Conservation (phyloP, 2,888 invertebrate species). For the Melitaea athalia region DNA sequence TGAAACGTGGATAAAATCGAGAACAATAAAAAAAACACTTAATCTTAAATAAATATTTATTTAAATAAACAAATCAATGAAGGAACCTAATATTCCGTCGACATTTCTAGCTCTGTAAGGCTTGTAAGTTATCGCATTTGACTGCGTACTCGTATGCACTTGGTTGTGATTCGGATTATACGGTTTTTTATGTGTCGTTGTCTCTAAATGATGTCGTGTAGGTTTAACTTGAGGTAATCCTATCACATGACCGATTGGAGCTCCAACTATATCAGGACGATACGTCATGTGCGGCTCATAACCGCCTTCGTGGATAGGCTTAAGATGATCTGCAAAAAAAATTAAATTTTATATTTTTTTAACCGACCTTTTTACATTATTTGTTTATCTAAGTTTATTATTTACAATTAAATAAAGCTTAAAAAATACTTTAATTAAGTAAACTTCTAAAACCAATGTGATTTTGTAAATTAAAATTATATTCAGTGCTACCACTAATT, state of each 20-base stretch:
- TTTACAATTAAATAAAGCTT: too few species aligned
- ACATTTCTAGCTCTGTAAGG: conserved; percentile 48
- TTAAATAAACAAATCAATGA: conserved; percentile 69
- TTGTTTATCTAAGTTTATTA: not conserved
- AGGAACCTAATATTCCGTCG: conserved; percentile 63
- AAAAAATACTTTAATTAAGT: too few species aligned
- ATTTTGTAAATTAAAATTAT: too few species aligned
- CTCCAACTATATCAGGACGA: conserved; percentile 64
- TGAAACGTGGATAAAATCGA: not conserved
- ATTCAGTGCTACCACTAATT: too few species aligned
- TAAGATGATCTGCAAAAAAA: conserved; percentile 57
- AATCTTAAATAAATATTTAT: conserved; percentile 45
- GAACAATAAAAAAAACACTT: not conserved
- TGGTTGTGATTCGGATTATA: conserved; percentile 29
- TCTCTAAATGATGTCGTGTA: conserved; percentile 40
- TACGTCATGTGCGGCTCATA: conserved; percentile 53
- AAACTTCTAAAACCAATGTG: too few species aligned
- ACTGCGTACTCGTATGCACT: conserved; percentile 12
- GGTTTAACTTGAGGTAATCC: conserved; percentile 60
- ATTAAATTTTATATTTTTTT: not conserved
- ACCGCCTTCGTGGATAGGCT: conserved; percentile 66
- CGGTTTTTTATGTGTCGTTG: conserved; percentile 36
- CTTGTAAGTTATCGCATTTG: conserved; percentile 29
- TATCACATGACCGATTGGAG: conserved; percentile 58
- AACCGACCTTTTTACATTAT: not conserved